phyloP scores from a whole-genome alignment of 1,140 invertebrate species.

The Lepidurus packardi region DNA sequence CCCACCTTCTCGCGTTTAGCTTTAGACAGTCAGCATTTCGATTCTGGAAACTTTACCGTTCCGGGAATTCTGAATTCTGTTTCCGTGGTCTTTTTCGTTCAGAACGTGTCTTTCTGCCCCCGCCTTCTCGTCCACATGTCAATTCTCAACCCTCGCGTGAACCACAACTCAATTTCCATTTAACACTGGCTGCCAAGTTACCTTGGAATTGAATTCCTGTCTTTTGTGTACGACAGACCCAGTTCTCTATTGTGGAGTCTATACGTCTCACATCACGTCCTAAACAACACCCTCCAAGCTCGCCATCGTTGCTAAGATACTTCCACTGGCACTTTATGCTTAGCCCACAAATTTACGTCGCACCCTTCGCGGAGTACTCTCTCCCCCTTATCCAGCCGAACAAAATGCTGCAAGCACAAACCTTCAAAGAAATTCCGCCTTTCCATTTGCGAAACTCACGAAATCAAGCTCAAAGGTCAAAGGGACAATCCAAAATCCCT shows the following conservation, averaged over 20 bases:
- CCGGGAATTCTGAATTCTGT: background rate
- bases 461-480: too few species aligned
- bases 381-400: too few species aligned
- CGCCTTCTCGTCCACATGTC: background rate
- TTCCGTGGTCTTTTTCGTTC: too few species aligned
- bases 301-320: background rate
- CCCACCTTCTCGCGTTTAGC: background rate
- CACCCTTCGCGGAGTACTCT: background rate
- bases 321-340: background rate
- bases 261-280: background rate
- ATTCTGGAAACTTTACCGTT: background rate
- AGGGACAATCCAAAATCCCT: too few species aligned
- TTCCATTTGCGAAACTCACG: too few species aligned
- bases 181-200: conserved; percentile 6
- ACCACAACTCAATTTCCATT: conserved; percentile 19
- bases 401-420: too few species aligned
- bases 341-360: background rate
- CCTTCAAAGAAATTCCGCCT: too few species aligned
- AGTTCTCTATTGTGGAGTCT: background rate
- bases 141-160: background rate
- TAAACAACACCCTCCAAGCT: conserved; percentile 7
- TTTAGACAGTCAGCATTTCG: background rate
- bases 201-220: conserved; percentile 15
- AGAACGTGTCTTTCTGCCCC: background rate
- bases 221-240: background rate